A percentile compares a stretch with the other conserved stretches of the same genome.
phyloP scores from a whole-genome alignment of 2,888 invertebrate species.

The Drosophila falleni region DNA sequence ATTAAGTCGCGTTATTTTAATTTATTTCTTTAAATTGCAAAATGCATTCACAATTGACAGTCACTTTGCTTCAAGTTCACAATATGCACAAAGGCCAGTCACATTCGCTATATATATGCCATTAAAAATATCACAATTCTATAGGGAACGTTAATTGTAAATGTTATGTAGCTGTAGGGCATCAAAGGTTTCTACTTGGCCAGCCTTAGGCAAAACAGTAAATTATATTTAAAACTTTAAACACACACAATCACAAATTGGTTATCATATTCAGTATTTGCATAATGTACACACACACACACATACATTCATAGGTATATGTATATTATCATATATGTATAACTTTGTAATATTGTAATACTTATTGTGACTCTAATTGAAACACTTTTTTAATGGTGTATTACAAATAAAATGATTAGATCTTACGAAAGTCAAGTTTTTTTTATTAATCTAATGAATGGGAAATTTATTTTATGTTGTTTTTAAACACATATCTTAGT shows the following conservation, averaged over 20 bases:
- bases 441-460: neutral
- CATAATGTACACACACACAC: conserved; percentile 1
- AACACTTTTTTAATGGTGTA: conserved; percentile 55
- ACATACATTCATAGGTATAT: conserved; percentile 9
- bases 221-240: conserved; percentile 35
- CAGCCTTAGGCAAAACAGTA: conserved; percentile 20
- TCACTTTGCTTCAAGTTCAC: conserved; percentile 47
- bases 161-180: conserved; percentile 57
- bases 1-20: conserved; percentile 34
- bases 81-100: conserved; percentile 36
- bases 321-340: conserved; percentile 24
- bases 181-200: conserved; percentile 52
- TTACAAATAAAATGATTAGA: conserved; percentile 67
- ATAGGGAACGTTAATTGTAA: conserved; percentile 33
- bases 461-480: neutral
- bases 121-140: conserved; percentile 19
- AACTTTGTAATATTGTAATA: conserved; percentile 70
- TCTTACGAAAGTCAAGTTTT: conserved; percentile 22
- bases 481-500: no score
- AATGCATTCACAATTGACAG: conserved; percentile 29
- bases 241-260: conserved; percentile 50
- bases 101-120: conserved; percentile 39
- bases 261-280: conserved; percentile 37
- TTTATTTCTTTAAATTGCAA: conserved; percentile 23
- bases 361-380: conserved; percentile 66